These are phyloP conservation scores for Hybognathus amarus DNA, from an alignment of 2,797 vertebrate genomes.

Conservation along the genomic window DNA sequence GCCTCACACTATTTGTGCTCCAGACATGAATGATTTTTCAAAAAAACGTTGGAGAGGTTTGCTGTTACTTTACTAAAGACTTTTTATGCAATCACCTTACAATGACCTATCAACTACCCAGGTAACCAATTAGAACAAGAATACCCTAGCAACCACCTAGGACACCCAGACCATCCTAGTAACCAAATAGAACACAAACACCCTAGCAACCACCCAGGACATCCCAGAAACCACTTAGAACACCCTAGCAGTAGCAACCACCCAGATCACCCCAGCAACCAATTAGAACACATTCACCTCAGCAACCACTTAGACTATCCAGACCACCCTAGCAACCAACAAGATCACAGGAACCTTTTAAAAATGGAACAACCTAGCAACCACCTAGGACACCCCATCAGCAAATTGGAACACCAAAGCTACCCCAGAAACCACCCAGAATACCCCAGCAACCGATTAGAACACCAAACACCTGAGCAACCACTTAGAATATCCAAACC, in stretches of 20 bases:
- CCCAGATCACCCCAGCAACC: rapidly evolving
- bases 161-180: background rate
- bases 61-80: background rate
- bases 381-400: background rate
- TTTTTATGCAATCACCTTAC: background rate
- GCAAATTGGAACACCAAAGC: background rate
- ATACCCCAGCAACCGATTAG: background rate
- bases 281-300: background rate
- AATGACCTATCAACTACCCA: background rate
- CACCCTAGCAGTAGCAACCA: background rate
- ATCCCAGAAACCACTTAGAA: background rate
- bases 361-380: background rate
- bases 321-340: background rate
- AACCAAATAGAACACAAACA: background rate
- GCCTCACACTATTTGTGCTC: background rate
- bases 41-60: background rate
- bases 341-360: background rate
- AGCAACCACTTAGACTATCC: background rate
- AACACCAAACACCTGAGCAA: background rate
- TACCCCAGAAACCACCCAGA: background rate
- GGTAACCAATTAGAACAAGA: background rate
- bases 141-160: background rate
- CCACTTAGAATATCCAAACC: background rate
- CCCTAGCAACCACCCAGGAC: background rate
- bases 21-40: background rate